These are phyloP conservation scores for Aphelinus certus DNA, from an alignment of 1,140 invertebrate genomes.

Conservation along the genomic window DNA sequence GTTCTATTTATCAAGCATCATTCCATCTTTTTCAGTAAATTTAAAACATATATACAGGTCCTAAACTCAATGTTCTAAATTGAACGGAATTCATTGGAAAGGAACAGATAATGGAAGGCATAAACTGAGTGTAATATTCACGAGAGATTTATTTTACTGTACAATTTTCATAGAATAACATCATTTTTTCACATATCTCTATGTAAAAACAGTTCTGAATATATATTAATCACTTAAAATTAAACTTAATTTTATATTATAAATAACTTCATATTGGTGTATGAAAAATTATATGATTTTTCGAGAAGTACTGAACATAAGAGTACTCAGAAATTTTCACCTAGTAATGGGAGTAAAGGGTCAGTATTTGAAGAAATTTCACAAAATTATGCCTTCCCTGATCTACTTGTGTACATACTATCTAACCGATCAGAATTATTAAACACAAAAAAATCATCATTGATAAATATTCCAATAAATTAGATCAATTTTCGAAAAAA, in stretches of 20 bases:
- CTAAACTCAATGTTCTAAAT: background rate
- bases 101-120: background rate
- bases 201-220: constrained; percentile 1
- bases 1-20: too few species aligned
- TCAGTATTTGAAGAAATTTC: background rate
- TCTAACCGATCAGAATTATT: background rate
- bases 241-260: background rate
- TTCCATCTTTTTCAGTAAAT: background rate
- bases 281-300: background rate
- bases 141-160: constrained; percentile 16
- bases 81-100: background rate
- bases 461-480: background rate
- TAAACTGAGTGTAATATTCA: background rate
- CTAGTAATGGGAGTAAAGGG: background rate
- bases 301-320: background rate
- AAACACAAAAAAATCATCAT: background rate
- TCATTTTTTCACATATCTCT: constrained; percentile 11
- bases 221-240: background rate
- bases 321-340: background rate
- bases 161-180: background rate
- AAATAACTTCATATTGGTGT: background rate
- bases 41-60: background rate
- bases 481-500: too few species aligned
- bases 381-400: background rate
- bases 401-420: background rate